A percentile compares a stretch with the other conserved stretches of the same genome.
Conservation (phyloP, 1,140 invertebrate species). For the Caenorhabditis brenneri region DNA sequence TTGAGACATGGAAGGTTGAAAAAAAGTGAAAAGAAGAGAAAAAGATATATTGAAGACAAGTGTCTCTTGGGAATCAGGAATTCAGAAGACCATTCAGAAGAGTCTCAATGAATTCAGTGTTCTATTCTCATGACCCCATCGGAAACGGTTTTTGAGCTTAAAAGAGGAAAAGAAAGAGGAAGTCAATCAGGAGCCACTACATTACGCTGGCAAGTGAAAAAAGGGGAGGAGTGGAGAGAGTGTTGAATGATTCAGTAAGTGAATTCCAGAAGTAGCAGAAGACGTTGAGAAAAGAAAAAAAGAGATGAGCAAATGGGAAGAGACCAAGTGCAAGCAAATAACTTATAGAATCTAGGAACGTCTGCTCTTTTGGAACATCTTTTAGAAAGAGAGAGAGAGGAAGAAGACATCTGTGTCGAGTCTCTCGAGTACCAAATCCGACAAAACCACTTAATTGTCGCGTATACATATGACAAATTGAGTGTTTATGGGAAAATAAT, state of each 20-base stretch:
- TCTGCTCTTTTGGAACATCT: constrained; percentile 27
- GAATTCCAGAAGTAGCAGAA: constrained; percentile 36
- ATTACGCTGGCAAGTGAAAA: constrained; percentile 33
- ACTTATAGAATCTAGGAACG: constrained; percentile 9
- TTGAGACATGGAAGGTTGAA: not conserved
- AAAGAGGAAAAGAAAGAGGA: constrained; percentile 15
- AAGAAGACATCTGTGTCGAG: constrained; percentile 25
- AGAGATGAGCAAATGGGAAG: constrained; percentile 35
- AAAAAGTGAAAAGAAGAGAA: not conserved
- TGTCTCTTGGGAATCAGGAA: constrained; percentile 21
- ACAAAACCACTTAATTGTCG: constrained; percentile 31
- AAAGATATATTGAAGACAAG: constrained; percentile 18
- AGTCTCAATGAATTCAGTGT: not conserved
- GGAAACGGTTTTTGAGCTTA: constrained; percentile 29
- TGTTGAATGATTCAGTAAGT: constrained; percentile 37
- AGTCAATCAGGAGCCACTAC: constrained; percentile 41
- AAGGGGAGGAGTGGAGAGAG: not conserved
- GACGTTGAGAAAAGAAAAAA: not conserved
- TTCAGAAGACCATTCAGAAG: not conserved
- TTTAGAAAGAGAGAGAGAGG: too few relatives aligned
- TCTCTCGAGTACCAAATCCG: constrained; percentile 18
- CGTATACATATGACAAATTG: constrained; percentile 23
- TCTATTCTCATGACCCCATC: not conserved
- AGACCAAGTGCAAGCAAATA: constrained; percentile 27
- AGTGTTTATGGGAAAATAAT: not conserved